Base-by-base conservation (phyloP, 2,888 invertebrate species). In the Diploptera punctata region DNA sequence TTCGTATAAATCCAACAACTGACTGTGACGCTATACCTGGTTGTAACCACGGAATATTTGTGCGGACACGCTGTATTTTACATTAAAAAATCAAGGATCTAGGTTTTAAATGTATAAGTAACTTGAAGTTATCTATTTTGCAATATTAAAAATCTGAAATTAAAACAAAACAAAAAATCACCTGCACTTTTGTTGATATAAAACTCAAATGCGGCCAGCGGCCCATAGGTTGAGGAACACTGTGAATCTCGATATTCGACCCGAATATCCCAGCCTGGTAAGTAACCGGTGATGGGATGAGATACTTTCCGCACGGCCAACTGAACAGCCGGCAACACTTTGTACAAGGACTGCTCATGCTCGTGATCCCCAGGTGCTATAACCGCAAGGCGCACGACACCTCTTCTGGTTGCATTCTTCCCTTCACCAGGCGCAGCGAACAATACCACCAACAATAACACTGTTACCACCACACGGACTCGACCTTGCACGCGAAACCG, bases 151-250 rank as follows among this genome's bases (percentile, higher is more conserved):
- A n/a, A n/a, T n/a, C n/a, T n/a, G n/a, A n/a, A n/a, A n/a, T n/a
- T n/a, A n/a, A n/a, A n/a, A n/a, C n/a, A n/a, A n/a, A n/a, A n/a
- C n/a, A n/a, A n/a, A n/a, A n/a, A 33, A 7, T 33, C 33, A 90
- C 91, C 90, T 82, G 89, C 89, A 67, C 87, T 86, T 74, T 87
- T 86, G 77, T 90, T 89, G 77, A 88, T 87, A 81, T 90, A 90
- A 78, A 92, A 90, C 76, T 94, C 92, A 80, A 94, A 91, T 26
- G 93, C 93, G 7, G 91, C 92, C 68, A 94, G 83, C 0, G 93
- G 92, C 0, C 93, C 94, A 77, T 88, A 87, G 0, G 90, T 90
- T 2, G 93, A 93, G 29, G 93, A 93, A 80, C 93, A 93, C 67
- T 88, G 86, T 0, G 93, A 92, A 79, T 94, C 92, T 75, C 91